Evolutionary conservation across 2,888 invertebrate species (phyloP).

Genomic region (Chesias legatella): DNA sequence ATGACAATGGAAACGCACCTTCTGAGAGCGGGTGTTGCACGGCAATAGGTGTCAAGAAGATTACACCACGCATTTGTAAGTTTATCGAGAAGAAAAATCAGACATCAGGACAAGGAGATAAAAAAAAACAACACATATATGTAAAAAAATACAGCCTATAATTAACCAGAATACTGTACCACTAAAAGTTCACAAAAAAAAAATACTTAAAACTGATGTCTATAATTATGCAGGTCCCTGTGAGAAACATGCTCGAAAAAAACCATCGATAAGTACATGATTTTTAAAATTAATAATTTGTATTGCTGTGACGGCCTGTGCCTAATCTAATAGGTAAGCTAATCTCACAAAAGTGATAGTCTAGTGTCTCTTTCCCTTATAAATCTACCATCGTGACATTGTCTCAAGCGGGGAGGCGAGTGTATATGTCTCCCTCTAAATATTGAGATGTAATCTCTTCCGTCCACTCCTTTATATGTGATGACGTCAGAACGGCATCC

Average conservation of each 20-base stretch:
- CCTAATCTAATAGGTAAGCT: slow-evolving; percentile 26
- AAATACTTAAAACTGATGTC: slow-evolving; percentile 47
- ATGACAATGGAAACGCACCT: too few relatives aligned
- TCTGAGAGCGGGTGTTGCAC: too few relatives aligned
- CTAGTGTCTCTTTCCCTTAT: slow-evolving; percentile 65
- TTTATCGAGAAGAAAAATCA: too few relatives aligned
- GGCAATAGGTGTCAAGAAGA: too few relatives aligned
- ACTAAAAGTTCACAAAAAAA: slow-evolving; percentile 63
- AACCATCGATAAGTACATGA: slow-evolving; percentile 62
- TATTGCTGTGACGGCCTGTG: slow-evolving; percentile 18
- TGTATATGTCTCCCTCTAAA: slow-evolving; percentile 71
- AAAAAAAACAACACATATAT: slow-evolving; percentile 26
- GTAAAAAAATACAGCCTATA: slow-evolving; percentile 23
- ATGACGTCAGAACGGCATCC: slow-evolving; percentile 73
- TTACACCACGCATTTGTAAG: too few relatives aligned
- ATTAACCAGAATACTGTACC: slow-evolving; percentile 68
- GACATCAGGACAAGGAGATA: neutral
- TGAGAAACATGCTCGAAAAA: slow-evolving; percentile 57
- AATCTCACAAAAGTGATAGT: slow-evolving; percentile 39
- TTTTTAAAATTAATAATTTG: slow-evolving; percentile 42
- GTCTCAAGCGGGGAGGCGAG: slow-evolving; percentile 63
- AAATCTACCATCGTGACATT: slow-evolving; percentile 70
- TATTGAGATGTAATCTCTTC: slow-evolving; percentile 71
- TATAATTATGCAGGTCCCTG: slow-evolving; percentile 69
- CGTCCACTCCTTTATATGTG: slow-evolving; percentile 66